Evolutionary conservation across 2,113 vertebrate species (phyloP).

Genomic region (Nycticryphes semicollaris): DNA sequence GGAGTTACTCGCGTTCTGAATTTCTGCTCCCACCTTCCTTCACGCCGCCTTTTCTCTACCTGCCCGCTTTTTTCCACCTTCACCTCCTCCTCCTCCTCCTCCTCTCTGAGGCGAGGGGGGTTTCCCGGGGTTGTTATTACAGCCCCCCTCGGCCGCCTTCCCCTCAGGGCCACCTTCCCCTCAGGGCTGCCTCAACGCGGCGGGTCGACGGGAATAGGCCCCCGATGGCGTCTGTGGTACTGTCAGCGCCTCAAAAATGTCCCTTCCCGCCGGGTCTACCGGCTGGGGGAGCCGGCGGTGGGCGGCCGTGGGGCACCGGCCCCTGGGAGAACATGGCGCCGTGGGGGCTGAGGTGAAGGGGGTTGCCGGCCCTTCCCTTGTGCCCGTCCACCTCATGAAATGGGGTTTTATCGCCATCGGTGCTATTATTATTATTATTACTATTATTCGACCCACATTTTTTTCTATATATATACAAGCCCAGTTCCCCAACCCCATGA

Average conservation of each 20-base stretch:
- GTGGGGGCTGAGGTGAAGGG: rapidly evolving
- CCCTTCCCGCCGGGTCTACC: not conserved
- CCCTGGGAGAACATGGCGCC: not conserved
- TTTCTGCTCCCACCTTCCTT: not conserved
- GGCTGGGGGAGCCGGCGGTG: not conserved
- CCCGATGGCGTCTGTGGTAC: not conserved
- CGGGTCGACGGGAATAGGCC: not conserved
- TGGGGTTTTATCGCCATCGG: not conserved
- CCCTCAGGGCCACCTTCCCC: not conserved
- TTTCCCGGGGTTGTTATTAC: not conserved
- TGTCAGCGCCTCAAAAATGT: not conserved
- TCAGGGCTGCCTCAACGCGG: not conserved
- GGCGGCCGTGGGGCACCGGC: rapidly evolving
- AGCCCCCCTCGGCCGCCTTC: not conserved
- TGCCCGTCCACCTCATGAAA: rapidly evolving
- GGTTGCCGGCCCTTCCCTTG: rapidly evolving
- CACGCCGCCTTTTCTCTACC: not conserved
- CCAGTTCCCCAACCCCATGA: not conserved
- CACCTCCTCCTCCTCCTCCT: not conserved
- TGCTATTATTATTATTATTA: too few species aligned
- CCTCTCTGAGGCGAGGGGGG: not conserved
- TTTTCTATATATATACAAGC: not conserved
- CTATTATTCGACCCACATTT: too few species aligned
- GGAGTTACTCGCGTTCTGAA: conserved; percentile 33
- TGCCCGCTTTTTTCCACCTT: not conserved